Evolutionary conservation across 2,888 invertebrate genomes (phyloP).

Genomic region (Heliconius cydno): DNA sequence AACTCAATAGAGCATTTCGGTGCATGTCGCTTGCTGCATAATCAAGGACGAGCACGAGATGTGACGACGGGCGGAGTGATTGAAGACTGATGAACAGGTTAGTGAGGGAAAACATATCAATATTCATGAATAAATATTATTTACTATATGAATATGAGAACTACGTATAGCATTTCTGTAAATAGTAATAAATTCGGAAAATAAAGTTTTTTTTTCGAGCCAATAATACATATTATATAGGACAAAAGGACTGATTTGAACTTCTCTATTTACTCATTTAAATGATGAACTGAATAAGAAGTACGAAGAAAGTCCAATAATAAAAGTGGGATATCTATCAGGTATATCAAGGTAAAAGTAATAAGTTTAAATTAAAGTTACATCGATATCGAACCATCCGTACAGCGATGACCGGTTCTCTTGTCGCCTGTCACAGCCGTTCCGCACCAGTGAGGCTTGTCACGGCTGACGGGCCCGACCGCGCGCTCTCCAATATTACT

Average conservation of each 20-base stretch:
- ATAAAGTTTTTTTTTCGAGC: too few species aligned
- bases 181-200: too few species aligned
- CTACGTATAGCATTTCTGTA: not conserved
- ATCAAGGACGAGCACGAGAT: conserved; percentile 40
- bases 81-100: conserved; percentile 40
- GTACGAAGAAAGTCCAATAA: not conserved
- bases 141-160: not conserved
- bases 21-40: conserved; percentile 41
- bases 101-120: not conserved
- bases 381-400: conserved; percentile 27
- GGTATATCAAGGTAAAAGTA: too few species aligned
- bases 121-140: not conserved
- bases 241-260: too few species aligned
- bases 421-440: conserved; percentile 39
- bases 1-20: conserved; percentile 38
- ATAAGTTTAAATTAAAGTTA: not conserved
- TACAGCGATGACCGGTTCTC: conserved; percentile 36
- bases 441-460: conserved; percentile 31
- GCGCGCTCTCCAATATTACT: conserved; percentile 23
- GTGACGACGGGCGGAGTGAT: conserved; percentile 46
- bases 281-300: too few species aligned
- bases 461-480: conserved; percentile 31
- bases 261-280: too few species aligned
- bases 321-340: not conserved
- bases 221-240: too few species aligned